Evolutionary conservation across 2,888 invertebrate species (phyloP).

Genomic region (Eurytoma adleriae): DNA sequence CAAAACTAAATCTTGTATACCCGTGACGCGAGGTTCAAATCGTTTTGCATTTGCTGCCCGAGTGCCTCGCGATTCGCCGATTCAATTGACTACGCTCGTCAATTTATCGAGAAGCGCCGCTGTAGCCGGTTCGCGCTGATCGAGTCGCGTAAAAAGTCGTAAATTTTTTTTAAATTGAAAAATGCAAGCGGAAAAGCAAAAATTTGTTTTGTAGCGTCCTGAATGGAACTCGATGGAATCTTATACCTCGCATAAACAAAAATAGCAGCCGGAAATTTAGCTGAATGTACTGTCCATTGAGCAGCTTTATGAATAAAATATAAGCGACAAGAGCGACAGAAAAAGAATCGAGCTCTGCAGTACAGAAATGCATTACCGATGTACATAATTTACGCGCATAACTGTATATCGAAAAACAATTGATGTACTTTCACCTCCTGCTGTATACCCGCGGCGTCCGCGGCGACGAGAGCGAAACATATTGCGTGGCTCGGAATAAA

Average conservation of each 20-base stretch:
- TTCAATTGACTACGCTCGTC: slow-evolving; percentile 50
- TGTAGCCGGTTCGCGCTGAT: background rate
- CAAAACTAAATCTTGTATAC: slow-evolving; percentile 41
- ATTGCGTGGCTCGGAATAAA: slow-evolving; percentile 11
- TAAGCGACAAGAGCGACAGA: background rate
- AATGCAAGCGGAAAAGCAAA: too few species aligned
- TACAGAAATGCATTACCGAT: background rate
- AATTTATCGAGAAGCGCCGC: slow-evolving; percentile 17
- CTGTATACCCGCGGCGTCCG: background rate
- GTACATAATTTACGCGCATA: slow-evolving; percentile 19
- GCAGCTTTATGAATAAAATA: background rate
- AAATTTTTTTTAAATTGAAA: too few species aligned
- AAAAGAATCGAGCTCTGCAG: background rate
- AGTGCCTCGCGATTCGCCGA: slow-evolving; percentile 1
- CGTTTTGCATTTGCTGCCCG: slow-evolving; percentile 16
- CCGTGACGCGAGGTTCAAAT: background rate
- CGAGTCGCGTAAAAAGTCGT: too few species aligned
- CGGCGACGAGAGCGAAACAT: background rate
- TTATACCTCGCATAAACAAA: too few species aligned
- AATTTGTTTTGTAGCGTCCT: too few species aligned
- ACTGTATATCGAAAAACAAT: slow-evolving; percentile 34
- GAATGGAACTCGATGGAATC: too few species aligned
- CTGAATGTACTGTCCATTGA: too few species aligned
- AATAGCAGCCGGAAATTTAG: too few species aligned
- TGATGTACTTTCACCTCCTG: slow-evolving; percentile 35